These are phyloP conservation scores for Drosophila vallismaia DNA, from an alignment of 2,888 invertebrate genomes.

Conservation along the genomic window DNA sequence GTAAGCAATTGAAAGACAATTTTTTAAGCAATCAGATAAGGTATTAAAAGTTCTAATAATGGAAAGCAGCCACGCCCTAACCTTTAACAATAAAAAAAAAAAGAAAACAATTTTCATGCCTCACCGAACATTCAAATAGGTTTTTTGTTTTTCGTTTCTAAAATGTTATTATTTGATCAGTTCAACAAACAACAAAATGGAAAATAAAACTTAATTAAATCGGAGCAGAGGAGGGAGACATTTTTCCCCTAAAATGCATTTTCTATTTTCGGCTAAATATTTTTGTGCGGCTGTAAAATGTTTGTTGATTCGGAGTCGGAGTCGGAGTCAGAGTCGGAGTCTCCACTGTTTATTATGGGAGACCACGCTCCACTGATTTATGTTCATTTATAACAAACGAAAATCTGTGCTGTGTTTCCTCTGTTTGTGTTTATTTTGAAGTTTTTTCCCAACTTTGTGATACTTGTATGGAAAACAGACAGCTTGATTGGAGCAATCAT, in stretches of 20 bases:
- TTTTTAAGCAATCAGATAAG: too few relatives aligned
- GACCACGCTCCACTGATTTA: slow-evolving; percentile 76
- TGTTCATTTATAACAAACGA: slow-evolving; percentile 75
- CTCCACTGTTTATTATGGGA: slow-evolving; percentile 69
- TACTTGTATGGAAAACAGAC: slow-evolving; percentile 5
- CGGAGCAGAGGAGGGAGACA: background rate
- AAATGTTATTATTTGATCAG: slow-evolving; percentile 67
- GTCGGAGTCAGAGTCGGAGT: slow-evolving; percentile 25
- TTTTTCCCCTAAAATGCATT: slow-evolving; percentile 57
- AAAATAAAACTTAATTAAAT: slow-evolving; percentile 42
- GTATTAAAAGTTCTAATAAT: slow-evolving; percentile 12
- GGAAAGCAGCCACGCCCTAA: slow-evolving; percentile 20
- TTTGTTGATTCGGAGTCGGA: slow-evolving; percentile 17
- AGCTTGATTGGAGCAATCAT: slow-evolving; percentile 33
- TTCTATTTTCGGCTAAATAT: slow-evolving; percentile 62
- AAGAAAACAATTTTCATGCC: slow-evolving; percentile 66
- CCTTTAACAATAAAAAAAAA: background rate
- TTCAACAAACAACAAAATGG: slow-evolving; percentile 39
- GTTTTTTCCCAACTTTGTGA: slow-evolving; percentile 36
- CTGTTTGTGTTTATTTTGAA: slow-evolving; percentile 35
- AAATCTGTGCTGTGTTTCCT: slow-evolving; percentile 46
- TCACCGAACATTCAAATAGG: slow-evolving; percentile 67
- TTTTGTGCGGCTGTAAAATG: slow-evolving; percentile 48
- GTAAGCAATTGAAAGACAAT: background rate
- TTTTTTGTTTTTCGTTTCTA: slow-evolving; percentile 16